Base-by-base conservation (phyloP, 1,140 invertebrate species). In the Leptoteleia sp. region DNA sequence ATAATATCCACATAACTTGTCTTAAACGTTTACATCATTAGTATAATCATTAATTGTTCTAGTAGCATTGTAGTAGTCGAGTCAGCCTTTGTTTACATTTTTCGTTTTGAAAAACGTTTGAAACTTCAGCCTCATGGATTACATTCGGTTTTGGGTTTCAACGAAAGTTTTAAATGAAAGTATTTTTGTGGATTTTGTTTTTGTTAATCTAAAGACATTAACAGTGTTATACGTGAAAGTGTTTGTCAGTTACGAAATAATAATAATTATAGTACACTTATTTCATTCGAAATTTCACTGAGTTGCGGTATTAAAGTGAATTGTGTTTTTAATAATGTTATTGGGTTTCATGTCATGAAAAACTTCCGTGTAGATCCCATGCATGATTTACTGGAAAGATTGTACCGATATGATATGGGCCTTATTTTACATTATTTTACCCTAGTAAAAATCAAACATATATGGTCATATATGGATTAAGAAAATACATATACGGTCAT, bases 301-400 rank as follows among this genome's bases (percentile, higher is more conserved):
- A 37, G 13, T 40, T 42, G 6, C 22, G 17, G 40, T 7, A n/a
- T 22, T 4, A n/a, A n/a, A 11, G 40, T 19, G 7, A 8, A 4
- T 2, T 40, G 15, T 17, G 15, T 17, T 40, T 40, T 40, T 8
- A 40, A 40, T 13, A 13, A 12, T 12, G 12, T 37, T 5, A 37
- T 13, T 13, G 12, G 12, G 1, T 37, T 37, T 37, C 33, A 37
- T 13, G 37, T 9, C 1, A 16, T 9, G 2, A 7, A 42, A n/a
- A 42, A 42, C 22, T 2, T 22, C 1, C 0, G 65, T 22, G 81
- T 85, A 33, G 86, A 89, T 72, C 42, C 83, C 1, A 88, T 88
- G 87, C 85, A 89, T 77, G 88, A 88, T 67, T 35, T 87, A 6
- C 76, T 85, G 13, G 86, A 89, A 80, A 86, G 88, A 4, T 75